Base-by-base conservation (phyloP, 1,140 invertebrate species). In the Ostrea edulis region DNA sequence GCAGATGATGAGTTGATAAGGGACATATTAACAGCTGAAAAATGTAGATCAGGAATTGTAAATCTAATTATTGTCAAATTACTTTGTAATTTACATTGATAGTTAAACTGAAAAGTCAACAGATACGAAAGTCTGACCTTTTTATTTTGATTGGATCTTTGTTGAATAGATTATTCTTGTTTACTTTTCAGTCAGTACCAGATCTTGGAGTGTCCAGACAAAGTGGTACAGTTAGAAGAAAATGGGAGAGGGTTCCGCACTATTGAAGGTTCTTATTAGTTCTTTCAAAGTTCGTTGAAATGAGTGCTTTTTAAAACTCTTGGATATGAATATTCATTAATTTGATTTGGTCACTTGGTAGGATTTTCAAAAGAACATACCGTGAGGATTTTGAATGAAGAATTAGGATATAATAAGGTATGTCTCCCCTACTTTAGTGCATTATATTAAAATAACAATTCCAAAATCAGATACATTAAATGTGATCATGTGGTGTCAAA, bases 341-440 rank as follows among this genome's bases (percentile, higher is more conserved):
- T 77, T 25, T 4, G 83, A 86, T 86, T 29, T 65, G 29, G 35
- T 44, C 35, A 44, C 53, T 83, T 85, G 86, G 12, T 55, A 93
- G 92, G 92, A 17, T 92, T 91, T 89, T 71, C 88, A 14, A 82
- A 87, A 52, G 25, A 89, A 65, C 25, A 87, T 53, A 89, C 55
- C 14, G 88, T 92, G 35, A 93, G 91, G 81, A 92, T 94, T 51
- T 71, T 93, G 5, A 91, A 86, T 87, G 93, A 94, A 89, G 93
- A 94, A 62, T 82, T 92, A 44, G 93, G 92, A 29, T 94, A 94
- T 65, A 94, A 93, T 87, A 92, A 94, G 92, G 93, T 94, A 89
- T 17, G 55, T 62, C 17, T 55, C 0, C 20, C 17, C 55, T 44
- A 44, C 2, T 44, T 44, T 44, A 44, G 35, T 44, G 35, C 5